Evolutionary conservation across 2,888 invertebrate genomes (phyloP), one percentile per base, ranked within the genome.

Genomic region (Erynnis tages): DNA sequence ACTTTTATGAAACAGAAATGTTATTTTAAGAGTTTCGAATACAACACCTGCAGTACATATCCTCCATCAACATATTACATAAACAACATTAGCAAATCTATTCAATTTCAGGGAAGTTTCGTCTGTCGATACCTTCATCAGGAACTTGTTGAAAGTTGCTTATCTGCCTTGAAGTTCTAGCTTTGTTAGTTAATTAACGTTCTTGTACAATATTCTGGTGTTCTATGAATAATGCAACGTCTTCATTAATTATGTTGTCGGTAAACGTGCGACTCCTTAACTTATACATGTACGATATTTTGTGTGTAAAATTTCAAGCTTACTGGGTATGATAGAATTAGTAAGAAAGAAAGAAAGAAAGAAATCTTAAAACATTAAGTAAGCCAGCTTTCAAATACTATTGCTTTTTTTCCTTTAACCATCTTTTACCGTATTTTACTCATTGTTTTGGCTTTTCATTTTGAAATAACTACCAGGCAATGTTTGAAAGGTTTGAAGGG

Each of bases 131-230:
- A 32, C 48, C 40, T 49, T 40, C 25, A 40, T 40, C 29, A 32
- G 25, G 5, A 40, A 40, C 32, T 48, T 47, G 38, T 38, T 49
- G 48, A 32, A 30, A 40, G 23, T 49, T 49, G 23, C 23, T 40
- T 40, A 49, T 49, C 23, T 40, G 30, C 17, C 32, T 40, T 11
- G 40, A 49, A 32, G 40, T 13, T 40, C 41, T 29, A 41, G 16
- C 16, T 49, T 32, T 6, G 21, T 49, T 32, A 8, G 21, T 49
- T 49, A 40, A 48, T 48, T 48, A 38, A 29, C 8, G 14, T 23
- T 37, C 21, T 17, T 40, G 19, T 16, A 30, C 16, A n/a, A 32
- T 32, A 40, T 30, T 29, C 30, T 6, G 14, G 14, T 10, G 2
- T 16, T 34, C 8, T 29, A 37, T 48, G 47, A 48, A 48, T 48